phyloP scores from a whole-genome alignment of 2,797 vertebrate genomes.

The Hafferia zeledoni region DNA sequence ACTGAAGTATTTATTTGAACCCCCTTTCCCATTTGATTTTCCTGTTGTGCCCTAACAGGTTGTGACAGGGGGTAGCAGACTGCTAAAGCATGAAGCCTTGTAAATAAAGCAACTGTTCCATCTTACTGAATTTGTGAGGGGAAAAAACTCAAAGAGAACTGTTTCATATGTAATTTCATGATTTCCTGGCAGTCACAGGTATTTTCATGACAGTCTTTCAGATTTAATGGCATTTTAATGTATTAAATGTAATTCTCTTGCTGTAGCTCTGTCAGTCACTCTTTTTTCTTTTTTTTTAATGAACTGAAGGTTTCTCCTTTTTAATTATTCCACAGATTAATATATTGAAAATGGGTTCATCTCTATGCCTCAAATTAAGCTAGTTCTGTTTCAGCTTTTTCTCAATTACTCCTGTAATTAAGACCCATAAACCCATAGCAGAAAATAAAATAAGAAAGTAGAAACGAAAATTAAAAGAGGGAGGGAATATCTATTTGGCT shows the following conservation, averaged over 20 bases:
- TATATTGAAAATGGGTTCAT: constrained; percentile 37
- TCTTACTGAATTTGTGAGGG: background rate
- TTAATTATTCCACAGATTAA: constrained; percentile 44
- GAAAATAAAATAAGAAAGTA: background rate
- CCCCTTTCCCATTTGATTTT: background rate
- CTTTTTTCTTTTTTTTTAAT: background rate
- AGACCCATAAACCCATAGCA: constrained; percentile 16
- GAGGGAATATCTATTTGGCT: background rate
- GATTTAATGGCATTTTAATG: background rate
- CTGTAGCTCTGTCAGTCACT: background rate
- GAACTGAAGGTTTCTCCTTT: background rate
- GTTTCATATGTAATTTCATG: background rate
- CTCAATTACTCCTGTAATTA: constrained; percentile 57
- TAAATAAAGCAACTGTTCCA: constrained; percentile 20
- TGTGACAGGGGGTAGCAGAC: background rate
- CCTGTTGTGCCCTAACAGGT: background rate
- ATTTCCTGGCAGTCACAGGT: background rate
- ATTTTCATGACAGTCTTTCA: background rate
- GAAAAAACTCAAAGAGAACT: background rate
- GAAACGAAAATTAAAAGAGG: background rate
- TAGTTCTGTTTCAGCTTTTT: constrained; percentile 29
- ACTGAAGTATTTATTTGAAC: constrained; percentile 11
- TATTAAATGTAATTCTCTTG: background rate
- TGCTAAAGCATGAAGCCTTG: background rate
- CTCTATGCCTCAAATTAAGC: constrained; percentile 30